phyloP scores from a whole-genome alignment of 1,140 invertebrate species.

The Drosophila arizonae region DNA sequence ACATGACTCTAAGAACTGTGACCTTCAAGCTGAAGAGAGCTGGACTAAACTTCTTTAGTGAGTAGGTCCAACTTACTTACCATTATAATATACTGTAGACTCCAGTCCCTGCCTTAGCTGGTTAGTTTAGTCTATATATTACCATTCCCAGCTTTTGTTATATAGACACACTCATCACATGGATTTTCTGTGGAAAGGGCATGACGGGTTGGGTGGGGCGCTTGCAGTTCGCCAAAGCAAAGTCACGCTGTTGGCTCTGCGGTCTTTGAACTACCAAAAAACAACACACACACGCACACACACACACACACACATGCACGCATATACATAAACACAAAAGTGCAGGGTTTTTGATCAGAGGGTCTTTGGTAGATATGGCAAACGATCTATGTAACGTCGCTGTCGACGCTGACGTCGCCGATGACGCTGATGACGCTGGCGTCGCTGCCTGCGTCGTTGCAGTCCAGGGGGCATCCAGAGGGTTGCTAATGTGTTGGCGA shows the following conservation, averaged over 20 bases:
- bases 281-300: neutral
- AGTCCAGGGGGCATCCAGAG: conserved; percentile 41
- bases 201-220: neutral
- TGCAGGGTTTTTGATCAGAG: neutral
- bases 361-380: conserved; percentile 10
- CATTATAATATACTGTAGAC: no score
- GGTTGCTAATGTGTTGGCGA: conserved; percentile 32
- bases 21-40: no score
- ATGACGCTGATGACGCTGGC: neutral
- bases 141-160: no score
- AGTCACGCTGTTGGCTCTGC: conserved; percentile 32
- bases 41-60: no score
- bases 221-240: conserved; percentile 1
- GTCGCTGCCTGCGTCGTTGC: conserved; percentile 11
- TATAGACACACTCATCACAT: no score
- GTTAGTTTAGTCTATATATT: no score
- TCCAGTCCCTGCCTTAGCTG: no score
- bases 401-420: conserved; percentile 1
- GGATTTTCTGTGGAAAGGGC: neutral
- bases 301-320: neutral
- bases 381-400: conserved; percentile 63
- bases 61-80: no score
- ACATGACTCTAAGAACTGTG: no score
- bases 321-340: conserved; percentile 2
- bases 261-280: conserved; percentile 67